Evolutionary conservation across 2,797 vertebrate species (phyloP), one percentile per base, ranked within the genome.

Genomic region (Poecile montanus): DNA sequence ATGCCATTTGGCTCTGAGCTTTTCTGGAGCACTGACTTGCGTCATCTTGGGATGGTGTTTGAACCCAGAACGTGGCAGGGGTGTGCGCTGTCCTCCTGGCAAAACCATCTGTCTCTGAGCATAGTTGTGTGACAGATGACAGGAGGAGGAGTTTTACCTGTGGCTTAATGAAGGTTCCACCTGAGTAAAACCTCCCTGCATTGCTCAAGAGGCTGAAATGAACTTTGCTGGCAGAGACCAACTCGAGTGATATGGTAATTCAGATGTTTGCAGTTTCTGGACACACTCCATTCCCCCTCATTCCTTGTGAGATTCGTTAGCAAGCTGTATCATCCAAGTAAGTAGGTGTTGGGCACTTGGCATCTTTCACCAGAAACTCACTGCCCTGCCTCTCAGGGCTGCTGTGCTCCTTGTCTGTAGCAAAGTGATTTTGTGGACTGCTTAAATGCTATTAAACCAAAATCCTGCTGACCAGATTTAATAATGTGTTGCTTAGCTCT

Each of bases 111-210:
- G 17, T 44, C 47, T 1, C 0, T 68, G 29, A 78, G 47, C 68
- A 30, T 84, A 79, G 73, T 9, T 94, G 19, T 44, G 75, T 95
- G 93, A 78, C 75, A 91, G 89, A 57, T 93, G 93, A 88, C 91
- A 89, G 63, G 26, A 83, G 61, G 65, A 85, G 76, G 58, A 76
- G 77, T 47, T 84, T 65, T 71, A 61, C 29, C 74, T 77, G 61
- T 83, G 61, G 47, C 61, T 87, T 82, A 94, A 87, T 82, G 75
- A 57, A 53, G 85, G 30, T 93, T 94, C 84, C 72, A 87, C 93
- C 74, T 87, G 72, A 65, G 16, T 38, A 71, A 88, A 95, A 81
- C 54, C 72, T 88, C 56, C 32, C 5, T 44, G 1, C 25, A 2
- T 93, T 95, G 83, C 90, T 94, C 85, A 89, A 91, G 94, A 67